Evolutionary conservation across 2,113 vertebrate species (phyloP), one percentile per base, ranked within the genome.

Genomic region (Oceanites oceanicus): DNA sequence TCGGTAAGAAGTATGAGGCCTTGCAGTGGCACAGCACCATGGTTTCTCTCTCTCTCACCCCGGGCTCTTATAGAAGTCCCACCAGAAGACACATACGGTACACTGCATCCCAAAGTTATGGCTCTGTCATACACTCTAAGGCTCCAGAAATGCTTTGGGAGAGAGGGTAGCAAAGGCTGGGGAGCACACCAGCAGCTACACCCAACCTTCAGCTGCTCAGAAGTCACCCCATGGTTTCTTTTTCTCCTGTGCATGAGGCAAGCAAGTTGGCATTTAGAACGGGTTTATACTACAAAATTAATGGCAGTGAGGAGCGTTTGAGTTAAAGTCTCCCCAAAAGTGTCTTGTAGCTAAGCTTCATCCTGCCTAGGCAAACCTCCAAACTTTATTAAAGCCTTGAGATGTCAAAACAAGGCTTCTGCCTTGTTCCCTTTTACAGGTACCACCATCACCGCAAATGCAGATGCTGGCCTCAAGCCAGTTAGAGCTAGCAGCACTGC

Each of bases 381-480:
- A 93, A 76, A 88, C 12, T 55, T 68, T 59, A 93, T 70, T 73
- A 86, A 93, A 92, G 86, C 78, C 81, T 86, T 52, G 55, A 95
- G 91, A 92, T 96, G 79, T 90, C 94, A 95, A 97, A 96, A 88
- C 74, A 96, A 90, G 36, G 29, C 66, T 95, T 88, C 67, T 93
- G 59, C 74, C 70, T 12, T 0, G 0, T 42, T 90, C 63, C 26
- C 59, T 86, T 86, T 91, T 42, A 5, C 50, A 81, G 86, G 72
- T 73, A 66, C n/a, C 1, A 52, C 58, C 34, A 1, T 38, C 68
- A 21, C 66, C 2, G 1, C 70, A 93, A 88, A 94, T 47, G 78
- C 78, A 92, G 94, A 49, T 1, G 0, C 53, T 97, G 92, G 94
- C 92, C 78, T 44, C 62, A 4, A 76, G 88, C 94, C 95, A 96